Evolutionary conservation across 2,113 vertebrate species (phyloP).

Genomic region (Odocoileus hemionus): DNA sequence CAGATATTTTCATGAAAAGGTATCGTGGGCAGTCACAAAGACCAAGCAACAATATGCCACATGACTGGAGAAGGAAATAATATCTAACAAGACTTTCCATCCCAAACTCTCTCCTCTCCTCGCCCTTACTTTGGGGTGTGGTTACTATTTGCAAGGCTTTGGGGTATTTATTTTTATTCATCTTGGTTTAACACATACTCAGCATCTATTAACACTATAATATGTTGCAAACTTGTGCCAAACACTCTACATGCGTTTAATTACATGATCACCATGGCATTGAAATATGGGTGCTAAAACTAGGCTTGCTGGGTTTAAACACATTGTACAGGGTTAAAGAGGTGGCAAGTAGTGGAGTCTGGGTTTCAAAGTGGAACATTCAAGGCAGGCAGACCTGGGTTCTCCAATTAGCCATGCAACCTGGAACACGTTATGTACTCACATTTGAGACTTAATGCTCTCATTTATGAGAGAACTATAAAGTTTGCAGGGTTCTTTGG

Average conservation of each 20-base stretch:
- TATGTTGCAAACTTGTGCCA: background rate
- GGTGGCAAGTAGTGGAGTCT: background rate
- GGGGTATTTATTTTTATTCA: background rate
- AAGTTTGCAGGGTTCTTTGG: background rate
- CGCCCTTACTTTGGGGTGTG: background rate
- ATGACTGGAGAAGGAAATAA: background rate
- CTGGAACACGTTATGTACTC: background rate
- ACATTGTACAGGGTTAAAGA: background rate
- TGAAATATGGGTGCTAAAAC: background rate
- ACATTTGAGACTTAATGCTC: background rate
- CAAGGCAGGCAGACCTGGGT: background rate
- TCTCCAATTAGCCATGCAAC: background rate
- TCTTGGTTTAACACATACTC: background rate
- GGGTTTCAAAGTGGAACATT: background rate
- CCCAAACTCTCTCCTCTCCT: background rate
- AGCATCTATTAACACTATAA: background rate
- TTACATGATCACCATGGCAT: background rate
- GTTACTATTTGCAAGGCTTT: background rate
- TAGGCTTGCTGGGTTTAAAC: background rate
- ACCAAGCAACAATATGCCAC: background rate
- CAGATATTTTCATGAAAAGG: background rate
- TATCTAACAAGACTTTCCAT: background rate
- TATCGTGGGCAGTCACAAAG: background rate
- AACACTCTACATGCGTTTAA: background rate
- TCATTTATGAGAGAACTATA: background rate